Evolutionary conservation across 2,797 vertebrate genomes (phyloP).

Genomic region (Falco novaeseelandiae): DNA sequence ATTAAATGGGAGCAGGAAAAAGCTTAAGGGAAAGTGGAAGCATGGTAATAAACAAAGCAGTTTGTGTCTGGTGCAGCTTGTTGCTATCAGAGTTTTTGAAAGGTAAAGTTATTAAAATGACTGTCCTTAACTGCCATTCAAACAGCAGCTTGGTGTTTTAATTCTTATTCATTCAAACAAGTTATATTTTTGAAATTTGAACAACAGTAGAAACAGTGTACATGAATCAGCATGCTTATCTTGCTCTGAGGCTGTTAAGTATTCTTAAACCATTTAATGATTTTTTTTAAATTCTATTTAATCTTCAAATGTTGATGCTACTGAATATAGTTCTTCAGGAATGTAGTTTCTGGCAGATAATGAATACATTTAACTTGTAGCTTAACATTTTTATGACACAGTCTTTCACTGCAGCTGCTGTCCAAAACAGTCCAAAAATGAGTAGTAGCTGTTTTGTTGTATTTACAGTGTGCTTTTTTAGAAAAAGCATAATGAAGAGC

Average conservation of each 20-base stretch:
- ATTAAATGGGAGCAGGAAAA: background rate
- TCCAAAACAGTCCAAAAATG: background rate
- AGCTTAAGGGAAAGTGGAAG: slow-evolving; percentile 17
- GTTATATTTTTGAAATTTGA: background rate
- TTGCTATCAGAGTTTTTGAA: background rate
- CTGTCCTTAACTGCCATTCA: slow-evolving; percentile 38
- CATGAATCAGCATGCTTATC: rapidly evolving
- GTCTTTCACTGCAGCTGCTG: background rate
- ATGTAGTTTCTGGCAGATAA: background rate
- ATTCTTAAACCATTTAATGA: background rate
- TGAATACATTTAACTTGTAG: background rate
- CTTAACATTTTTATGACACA: background rate
- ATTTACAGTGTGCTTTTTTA: background rate
- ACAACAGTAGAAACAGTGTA: background rate
- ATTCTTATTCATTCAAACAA: background rate
- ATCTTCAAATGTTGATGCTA: background rate
- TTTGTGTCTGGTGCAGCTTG: background rate
- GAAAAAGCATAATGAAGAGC: background rate
- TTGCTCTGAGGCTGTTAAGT: background rate
- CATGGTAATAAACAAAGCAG: background rate
- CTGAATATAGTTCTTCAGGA: background rate
- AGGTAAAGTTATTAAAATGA: background rate
- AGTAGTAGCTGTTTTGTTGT: background rate
- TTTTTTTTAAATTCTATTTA: background rate
- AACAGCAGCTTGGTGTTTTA: background rate